A percentile compares a stretch with the other conserved stretches of the same genome.
Conservation (phyloP, 2,888 invertebrate species). For the Lutraria lutraria region DNA sequence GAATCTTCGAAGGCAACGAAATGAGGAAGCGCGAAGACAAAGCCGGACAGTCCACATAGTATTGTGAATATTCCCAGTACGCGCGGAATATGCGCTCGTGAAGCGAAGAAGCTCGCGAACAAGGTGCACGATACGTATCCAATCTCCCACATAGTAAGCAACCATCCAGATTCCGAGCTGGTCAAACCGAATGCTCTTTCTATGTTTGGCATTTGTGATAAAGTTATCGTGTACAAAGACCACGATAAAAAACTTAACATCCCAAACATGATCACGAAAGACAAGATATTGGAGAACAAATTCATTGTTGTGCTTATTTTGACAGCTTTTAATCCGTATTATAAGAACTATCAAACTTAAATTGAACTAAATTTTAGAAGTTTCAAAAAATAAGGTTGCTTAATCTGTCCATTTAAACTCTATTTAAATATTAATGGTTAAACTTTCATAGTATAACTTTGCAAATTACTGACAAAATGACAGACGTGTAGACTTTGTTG, state of each 20-base stretch:
- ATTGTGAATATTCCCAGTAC: conserved; percentile 57
- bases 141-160: conserved; percentile 65
- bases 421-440: too few relatives aligned
- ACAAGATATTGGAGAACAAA: conserved; percentile 49
- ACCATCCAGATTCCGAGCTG: conserved; percentile 62
- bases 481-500: not conserved
- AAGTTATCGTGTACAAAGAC: conserved; percentile 59
- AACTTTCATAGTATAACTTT: too few relatives aligned
- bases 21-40: conserved; percentile 63
- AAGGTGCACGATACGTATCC: conserved; percentile 55
- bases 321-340: not conserved
- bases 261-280: conserved; percentile 66
- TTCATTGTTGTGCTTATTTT: not conserved
- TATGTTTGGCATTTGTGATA: conserved; percentile 64
- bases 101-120: conserved; percentile 60
- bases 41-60: conserved; percentile 55
- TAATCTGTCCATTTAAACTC: not conserved
- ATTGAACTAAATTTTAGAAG: not conserved
- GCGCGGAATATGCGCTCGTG: conserved; percentile 52
- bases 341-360: not conserved
- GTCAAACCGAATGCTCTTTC: conserved; percentile 69
- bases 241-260: conserved; percentile 51
- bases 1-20: conserved; percentile 59
- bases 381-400: not conserved
- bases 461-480: not conserved